These are phyloP conservation scores for Mionectes macconnelli DNA, from an alignment of 2,113 vertebrate species.

Conservation along the genomic window DNA sequence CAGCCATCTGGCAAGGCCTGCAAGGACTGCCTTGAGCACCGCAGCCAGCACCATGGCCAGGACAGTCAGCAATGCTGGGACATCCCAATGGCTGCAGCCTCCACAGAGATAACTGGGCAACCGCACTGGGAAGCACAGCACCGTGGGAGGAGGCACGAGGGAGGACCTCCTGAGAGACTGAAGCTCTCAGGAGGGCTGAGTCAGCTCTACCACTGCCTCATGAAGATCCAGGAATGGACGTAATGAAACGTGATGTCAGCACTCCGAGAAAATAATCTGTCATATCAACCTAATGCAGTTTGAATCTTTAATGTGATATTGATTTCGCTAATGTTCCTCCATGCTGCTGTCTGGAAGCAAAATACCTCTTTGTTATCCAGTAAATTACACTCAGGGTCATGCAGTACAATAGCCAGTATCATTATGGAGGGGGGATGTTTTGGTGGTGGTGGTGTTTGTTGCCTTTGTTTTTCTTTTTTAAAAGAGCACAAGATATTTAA, in stretches of 20 bases:
- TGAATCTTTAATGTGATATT: slow-evolving; percentile 64
- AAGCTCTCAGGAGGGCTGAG: background rate
- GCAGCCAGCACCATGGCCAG: background rate
- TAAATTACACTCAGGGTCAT: background rate
- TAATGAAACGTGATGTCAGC: slow-evolving; percentile 47
- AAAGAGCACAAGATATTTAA: background rate
- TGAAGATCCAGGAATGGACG: background rate
- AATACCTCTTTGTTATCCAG: slow-evolving; percentile 3
- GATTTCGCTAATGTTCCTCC: slow-evolving; percentile 70
- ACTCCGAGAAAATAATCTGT: slow-evolving; percentile 49
- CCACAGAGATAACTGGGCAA: background rate
- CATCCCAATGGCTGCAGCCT: background rate
- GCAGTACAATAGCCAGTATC: background rate
- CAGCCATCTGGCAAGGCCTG: background rate
- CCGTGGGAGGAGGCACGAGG: accelerated
- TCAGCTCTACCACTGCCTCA: slow-evolving; percentile 23
- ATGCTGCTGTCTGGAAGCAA: slow-evolving; percentile 30
- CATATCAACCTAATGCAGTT: slow-evolving; percentile 64
- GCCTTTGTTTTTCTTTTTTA: background rate
- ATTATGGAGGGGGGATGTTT: background rate
- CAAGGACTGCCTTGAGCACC: background rate
- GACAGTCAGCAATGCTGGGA: background rate
- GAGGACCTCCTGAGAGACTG: background rate
- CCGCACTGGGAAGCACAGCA: accelerated
- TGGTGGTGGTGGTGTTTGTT: background rate